Percentiles rank a stretch among this genome's conserved stretches.
Evolutionary conservation across 2,113 vertebrate genomes (phyloP).

Genomic region (Dendrocopos noguchii): DNA sequence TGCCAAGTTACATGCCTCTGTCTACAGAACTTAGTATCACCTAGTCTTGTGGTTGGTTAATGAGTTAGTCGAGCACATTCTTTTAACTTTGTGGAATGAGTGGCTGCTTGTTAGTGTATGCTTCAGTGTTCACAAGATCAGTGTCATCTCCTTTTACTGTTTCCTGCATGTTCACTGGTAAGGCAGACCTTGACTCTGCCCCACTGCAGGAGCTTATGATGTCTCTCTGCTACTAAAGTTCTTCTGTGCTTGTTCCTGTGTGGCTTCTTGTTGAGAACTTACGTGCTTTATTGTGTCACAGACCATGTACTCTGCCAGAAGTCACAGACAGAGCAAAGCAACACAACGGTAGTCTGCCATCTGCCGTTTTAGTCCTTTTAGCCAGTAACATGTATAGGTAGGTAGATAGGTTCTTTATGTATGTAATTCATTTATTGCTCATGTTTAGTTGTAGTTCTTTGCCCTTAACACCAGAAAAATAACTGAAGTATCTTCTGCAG

Average conservation of each 20-base stretch:
- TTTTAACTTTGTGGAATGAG: neutral
- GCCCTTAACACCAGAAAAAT: neutral
- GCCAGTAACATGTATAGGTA: neutral
- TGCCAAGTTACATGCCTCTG: neutral
- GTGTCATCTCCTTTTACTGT: neutral
- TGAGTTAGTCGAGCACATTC: neutral
- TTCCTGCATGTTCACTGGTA: neutral
- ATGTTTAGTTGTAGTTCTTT: neutral
- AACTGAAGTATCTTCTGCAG: neutral
- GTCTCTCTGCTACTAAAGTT: neutral
- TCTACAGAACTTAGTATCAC: neutral
- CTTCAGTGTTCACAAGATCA: neutral
- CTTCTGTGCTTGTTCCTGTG: neutral
- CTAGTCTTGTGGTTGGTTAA: neutral
- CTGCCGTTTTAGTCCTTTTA: neutral
- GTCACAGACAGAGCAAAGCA: neutral
- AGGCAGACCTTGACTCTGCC: neutral
- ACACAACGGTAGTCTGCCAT: neutral
- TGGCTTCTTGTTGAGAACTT: neutral
- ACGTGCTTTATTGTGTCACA: rapidly evolving
- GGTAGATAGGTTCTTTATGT: neutral
- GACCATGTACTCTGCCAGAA: neutral
- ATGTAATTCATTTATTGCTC: neutral
- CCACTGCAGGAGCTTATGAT: neutral
- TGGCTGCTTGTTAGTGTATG: neutral